Evolutionary conservation across 2,888 invertebrate genomes (phyloP).

Genomic region (Nephrotoma appendiculata): DNA sequence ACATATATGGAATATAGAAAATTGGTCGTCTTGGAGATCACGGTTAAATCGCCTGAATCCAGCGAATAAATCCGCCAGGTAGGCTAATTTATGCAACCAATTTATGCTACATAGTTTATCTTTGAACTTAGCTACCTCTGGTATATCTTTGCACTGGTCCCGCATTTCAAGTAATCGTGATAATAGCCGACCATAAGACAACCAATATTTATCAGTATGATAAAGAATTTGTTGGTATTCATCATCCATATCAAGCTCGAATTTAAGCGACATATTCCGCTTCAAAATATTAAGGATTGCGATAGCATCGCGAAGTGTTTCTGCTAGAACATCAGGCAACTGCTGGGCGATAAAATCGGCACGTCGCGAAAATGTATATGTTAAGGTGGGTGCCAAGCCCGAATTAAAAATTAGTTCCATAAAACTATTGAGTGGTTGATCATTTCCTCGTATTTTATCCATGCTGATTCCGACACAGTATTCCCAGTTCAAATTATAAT

Average conservation of each 20-base stretch:
- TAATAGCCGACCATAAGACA: neutral
- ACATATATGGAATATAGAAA: neutral
- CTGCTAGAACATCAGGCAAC: neutral
- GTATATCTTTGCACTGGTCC: too few species aligned
- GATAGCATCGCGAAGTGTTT: neutral
- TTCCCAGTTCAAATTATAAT: neutral
- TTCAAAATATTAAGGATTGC: neutral
- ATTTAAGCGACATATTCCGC: neutral
- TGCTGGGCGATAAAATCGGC: neutral
- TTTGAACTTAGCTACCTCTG: neutral
- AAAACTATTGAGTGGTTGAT: neutral
- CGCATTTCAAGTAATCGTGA: neutral
- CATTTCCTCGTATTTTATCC: neutral
- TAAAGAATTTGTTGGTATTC: neutral
- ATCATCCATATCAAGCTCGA: neutral
- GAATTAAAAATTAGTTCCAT: neutral
- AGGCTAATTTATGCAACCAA: neutral
- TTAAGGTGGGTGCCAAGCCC: neutral
- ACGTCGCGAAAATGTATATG: neutral
- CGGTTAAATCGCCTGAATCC: neutral
- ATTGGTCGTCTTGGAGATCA: neutral
- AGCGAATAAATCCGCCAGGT: neutral
- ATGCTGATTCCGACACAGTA: neutral
- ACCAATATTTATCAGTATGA: neutral
- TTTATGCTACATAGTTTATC: neutral